These are phyloP conservation scores for Mus minutoides DNA, from an alignment of 2,797 vertebrate species.

Conservation along the genomic window DNA sequence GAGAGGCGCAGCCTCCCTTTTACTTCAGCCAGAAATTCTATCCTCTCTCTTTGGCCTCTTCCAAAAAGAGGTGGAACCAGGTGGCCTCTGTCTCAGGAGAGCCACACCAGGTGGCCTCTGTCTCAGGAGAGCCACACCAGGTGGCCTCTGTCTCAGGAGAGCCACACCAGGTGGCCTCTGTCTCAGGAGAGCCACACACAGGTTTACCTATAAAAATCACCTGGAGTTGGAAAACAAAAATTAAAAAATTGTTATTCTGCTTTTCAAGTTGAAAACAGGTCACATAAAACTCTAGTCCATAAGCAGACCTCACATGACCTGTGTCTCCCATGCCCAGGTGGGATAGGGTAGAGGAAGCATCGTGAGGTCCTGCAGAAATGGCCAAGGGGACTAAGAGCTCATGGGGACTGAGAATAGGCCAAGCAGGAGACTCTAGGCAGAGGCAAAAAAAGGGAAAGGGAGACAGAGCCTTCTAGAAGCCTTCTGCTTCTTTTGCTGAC, in stretches of 20 bases:
- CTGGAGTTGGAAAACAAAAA: background rate
- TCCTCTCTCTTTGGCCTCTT: background rate
- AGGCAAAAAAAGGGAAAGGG: no score
- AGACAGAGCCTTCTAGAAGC: background rate
- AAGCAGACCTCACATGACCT: background rate
- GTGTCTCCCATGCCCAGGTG: background rate
- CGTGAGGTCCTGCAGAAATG: background rate
- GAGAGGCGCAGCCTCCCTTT: constrained; percentile 8
- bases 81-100: background rate
- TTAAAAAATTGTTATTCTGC: background rate
- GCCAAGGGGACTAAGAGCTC: background rate
- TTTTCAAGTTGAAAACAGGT: constrained; percentile 31
- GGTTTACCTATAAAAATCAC: background rate
- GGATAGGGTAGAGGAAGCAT: background rate
- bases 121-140: background rate
- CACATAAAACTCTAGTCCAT: background rate
- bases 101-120: background rate
- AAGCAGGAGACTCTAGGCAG: background rate
- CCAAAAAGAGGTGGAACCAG: background rate
- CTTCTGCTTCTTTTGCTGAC: background rate
- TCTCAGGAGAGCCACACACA: background rate
- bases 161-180: background rate
- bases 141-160: background rate
- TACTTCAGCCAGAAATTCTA: background rate
- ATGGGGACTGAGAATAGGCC: background rate